phyloP scores from a whole-genome alignment of 2,888 invertebrate genomes.

The Eucera pruinosa region DNA sequence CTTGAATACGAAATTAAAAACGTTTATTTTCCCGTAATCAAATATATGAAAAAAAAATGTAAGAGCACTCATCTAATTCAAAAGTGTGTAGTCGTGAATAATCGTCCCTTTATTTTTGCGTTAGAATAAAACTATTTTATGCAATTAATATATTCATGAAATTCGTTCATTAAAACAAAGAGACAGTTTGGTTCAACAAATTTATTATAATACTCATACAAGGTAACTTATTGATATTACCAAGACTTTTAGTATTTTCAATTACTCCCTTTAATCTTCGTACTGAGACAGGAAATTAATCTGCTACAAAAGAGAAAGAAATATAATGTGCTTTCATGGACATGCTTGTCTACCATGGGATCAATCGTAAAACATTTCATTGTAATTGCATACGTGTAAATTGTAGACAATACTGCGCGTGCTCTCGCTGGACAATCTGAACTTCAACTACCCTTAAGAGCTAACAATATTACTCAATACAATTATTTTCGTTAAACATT shows the following conservation, averaged over 20 bases:
- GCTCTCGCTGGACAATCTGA: slow-evolving; percentile 62
- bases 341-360: slow-evolving; percentile 45
- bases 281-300: slow-evolving; percentile 3
- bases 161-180: neutral
- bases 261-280: neutral
- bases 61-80: neutral
- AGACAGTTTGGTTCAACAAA: neutral
- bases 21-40: neutral
- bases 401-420: slow-evolving; percentile 64
- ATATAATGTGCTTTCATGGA: slow-evolving; percentile 33
- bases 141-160: too few species aligned
- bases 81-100: neutral
- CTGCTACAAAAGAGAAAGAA: neutral
- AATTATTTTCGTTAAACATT: neutral
- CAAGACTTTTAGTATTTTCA: neutral
- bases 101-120: too few species aligned
- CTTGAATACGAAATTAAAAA: neutral
- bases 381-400: slow-evolving; percentile 61
- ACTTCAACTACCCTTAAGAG: slow-evolving; percentile 49
- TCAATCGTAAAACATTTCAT: slow-evolving; percentile 54
- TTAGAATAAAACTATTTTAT: too few species aligned
- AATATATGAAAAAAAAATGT: neutral
- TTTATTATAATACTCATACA: too few species aligned
- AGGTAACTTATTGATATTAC: neutral
- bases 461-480: slow-evolving; percentile 6